Evolutionary conservation across 2,888 invertebrate species (phyloP).

Genomic region (Arrhopalites spinosus): DNA sequence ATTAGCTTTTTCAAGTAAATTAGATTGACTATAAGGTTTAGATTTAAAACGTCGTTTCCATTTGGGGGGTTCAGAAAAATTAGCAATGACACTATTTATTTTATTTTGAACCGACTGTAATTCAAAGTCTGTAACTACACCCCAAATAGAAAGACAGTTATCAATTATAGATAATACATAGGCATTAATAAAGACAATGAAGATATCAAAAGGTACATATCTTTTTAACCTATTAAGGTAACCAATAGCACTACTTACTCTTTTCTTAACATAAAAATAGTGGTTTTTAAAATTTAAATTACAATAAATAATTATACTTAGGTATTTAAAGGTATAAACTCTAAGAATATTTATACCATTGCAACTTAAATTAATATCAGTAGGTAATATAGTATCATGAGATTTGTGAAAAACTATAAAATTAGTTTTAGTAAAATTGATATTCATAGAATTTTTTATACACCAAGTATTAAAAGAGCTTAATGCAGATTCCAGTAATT

Average conservation of each 20-base stretch:
- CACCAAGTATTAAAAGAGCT: neutral
- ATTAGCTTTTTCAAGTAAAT: conserved; percentile 12
- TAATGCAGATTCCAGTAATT: neutral
- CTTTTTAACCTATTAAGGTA: neutral
- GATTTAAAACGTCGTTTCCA: neutral
- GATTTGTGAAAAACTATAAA: neutral
- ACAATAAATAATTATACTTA: conserved; percentile 10
- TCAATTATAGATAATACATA: conserved; percentile 19
- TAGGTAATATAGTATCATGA: neutral
- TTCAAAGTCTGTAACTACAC: neutral
- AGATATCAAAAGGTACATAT: neutral
- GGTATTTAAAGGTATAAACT: conserved; percentile 20
- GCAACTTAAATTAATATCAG: neutral
- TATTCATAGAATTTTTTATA: neutral
- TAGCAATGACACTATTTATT: neutral
- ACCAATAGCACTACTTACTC: conserved; percentile 2
- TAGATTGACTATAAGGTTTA: no score
- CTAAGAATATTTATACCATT: neutral
- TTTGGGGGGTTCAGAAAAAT: neutral
- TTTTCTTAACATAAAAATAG: neutral
- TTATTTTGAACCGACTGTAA: neutral
- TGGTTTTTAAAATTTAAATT: conserved; percentile 16
- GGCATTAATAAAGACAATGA: conserved; percentile 3
- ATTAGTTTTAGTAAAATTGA: neutral
- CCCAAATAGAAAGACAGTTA: conserved; percentile 17